Base-by-base conservation (phyloP, 2,113 vertebrate species). In the Rhineura floridana region DNA sequence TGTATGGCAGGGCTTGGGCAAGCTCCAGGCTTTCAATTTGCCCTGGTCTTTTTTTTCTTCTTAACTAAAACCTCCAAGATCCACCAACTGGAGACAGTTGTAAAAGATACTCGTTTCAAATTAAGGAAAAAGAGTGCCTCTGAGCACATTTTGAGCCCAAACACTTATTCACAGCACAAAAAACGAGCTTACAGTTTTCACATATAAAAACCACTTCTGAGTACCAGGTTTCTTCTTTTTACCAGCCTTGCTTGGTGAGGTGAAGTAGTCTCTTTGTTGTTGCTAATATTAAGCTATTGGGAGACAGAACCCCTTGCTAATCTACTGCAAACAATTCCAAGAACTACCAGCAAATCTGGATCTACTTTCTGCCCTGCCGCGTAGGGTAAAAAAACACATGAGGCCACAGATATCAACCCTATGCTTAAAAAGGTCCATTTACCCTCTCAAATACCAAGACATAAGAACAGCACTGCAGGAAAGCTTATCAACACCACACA, bases 401-500 rank as follows among this genome's bases (percentile, higher is more conserved):
- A 11, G 39, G 9, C 13, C 4, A 13, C 25, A 12, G 39, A 46
- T 39, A 59, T 28, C 44, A 76, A 30, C 2, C 5, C 21, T 73
- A 48, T 44, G 13, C 28, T 6, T 21, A 42, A 33, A 62, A 30
- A 77, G 44, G 33, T 11, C 48, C 21, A 33, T 63, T 85, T 75
- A 59, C 28, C 7, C 6, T 10, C 23, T n/a, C 46, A 84, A 36
- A 42, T 30, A 13, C 11, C 28, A 72, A 72, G 46, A 48, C 15
- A 23, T n/a, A n/a, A 65, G 11, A 48, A 75, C 36, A 5, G 21
- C 21, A 46, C 19, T 28, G 25, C n/a, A 80, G 55, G 36, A 52
- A 77, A 23, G 8, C 44, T 39, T 52, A 21, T 50, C 76, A 75
- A 15, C 6, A 23, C 94, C 23, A 91, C 84, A 39, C 63, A n/a